Conservation (phyloP, 1,140 invertebrate genomes). For the Macrobrachium rosenbergii region DNA sequence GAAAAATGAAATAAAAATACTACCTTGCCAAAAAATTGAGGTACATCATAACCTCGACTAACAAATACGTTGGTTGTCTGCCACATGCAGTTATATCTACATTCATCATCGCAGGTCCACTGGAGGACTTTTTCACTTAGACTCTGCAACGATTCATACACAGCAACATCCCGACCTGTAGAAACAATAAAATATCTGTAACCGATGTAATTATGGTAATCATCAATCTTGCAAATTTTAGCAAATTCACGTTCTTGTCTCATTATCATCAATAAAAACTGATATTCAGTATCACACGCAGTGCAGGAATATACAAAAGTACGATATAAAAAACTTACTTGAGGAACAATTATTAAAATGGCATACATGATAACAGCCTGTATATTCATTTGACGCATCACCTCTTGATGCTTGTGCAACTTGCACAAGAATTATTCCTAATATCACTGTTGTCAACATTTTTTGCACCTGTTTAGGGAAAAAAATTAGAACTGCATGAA, state of each 20-base stretch:
- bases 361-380: conserved; percentile 59
- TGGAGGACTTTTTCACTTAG: conserved; percentile 71
- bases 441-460: neutral
- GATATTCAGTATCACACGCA: neutral
- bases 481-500: too few relatives aligned
- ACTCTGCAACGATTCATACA: conserved; percentile 45
- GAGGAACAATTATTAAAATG: conserved; percentile 60
- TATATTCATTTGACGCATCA: conserved; percentile 59
- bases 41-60: conserved; percentile 78
- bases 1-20: conserved; percentile 43
- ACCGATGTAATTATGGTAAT: neutral
- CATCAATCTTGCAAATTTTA: neutral
- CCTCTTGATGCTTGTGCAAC: conserved; percentile 46
- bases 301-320: too few relatives aligned
- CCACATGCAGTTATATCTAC: conserved; percentile 95
- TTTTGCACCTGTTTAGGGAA: neutral
- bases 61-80: conserved; percentile 85
- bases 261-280: neutral
- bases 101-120: conserved; percentile 88
- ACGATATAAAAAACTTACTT: conserved; percentile 22
- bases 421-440: neutral
- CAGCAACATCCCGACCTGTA: conserved; percentile 31
- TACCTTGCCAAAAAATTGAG: conserved; percentile 98
- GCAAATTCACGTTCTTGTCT: neutral
- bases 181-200: neutral